These are phyloP conservation scores for Halcyon malimbica DNA, from an alignment of 2,113 vertebrate genomes.

Conservation along the genomic window DNA sequence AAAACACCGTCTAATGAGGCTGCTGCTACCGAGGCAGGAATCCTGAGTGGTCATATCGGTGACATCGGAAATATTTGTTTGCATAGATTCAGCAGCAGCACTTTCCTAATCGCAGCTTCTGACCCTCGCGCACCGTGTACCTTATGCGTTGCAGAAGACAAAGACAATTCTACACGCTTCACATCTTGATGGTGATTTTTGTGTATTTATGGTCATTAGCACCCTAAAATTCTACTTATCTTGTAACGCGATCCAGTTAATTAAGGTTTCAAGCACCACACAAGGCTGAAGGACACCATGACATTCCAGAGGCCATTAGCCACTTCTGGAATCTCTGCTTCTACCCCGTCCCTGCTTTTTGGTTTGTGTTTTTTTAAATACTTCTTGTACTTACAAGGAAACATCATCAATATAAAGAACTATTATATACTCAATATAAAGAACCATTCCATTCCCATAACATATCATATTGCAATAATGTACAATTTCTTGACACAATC, in stretches of 20 bases:
- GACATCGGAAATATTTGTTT: neutral
- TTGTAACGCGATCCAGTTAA: neutral
- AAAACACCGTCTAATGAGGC: neutral
- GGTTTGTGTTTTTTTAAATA: neutral
- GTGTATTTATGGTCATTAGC: neutral
- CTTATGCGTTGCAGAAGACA: neutral
- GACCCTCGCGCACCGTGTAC: rapidly evolving
- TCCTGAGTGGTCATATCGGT: neutral
- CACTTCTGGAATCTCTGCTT: neutral
- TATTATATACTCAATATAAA: neutral
- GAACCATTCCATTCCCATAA: neutral
- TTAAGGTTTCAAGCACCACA: neutral
- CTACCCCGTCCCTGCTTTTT: neutral
- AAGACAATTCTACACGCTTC: neutral
- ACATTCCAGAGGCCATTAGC: neutral
- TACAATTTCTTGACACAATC: neutral
- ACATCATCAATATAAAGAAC: neutral
- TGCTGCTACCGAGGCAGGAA: neutral
- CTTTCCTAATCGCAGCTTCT: neutral
- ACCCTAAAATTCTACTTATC: neutral
- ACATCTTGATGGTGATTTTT: neutral
- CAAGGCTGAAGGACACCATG: neutral
- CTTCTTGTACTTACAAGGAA: neutral
- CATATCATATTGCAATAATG: neutral
- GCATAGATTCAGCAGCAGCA: neutral